Evolutionary conservation across 1,140 invertebrate genomes (phyloP), one percentile per base, ranked within the genome.

Genomic region (Drosophila nigromelanica): DNA sequence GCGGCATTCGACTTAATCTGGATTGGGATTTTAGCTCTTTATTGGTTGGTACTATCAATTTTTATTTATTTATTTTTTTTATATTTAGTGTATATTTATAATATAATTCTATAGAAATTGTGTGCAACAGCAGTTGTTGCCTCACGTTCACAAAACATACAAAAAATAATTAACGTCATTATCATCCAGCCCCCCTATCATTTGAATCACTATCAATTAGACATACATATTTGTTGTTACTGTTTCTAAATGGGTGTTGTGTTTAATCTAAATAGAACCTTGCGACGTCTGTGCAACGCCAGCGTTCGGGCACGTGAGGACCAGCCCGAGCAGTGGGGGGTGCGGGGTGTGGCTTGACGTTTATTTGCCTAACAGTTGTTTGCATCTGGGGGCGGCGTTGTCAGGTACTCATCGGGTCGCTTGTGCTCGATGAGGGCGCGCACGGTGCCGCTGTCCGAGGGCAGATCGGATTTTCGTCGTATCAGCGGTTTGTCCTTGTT

Each of bases 391-490:
- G 96, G 96, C 50, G 97, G 96, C 52, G 94, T 93, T 68, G 98
- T 95, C 39, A 81, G 79, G 93, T 94, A 98, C 85, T 97, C 96
- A 92, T 98, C 98, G 67, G 97, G 95, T 82, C 97, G 94, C 93
- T 98, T 98, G 93, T 99, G 97, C 91, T 97, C 97, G 90, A 95
- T 97, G 63, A 99, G 94, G 73, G 97, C 97, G 91, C 96, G 96
- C 79, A 98, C 95, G 35, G 97, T 98, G 89, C 96, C 95, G 72
- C 95, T 94, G 93, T 99, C 98, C 90, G 98, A 96, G 27, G 98
- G 98, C 92, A 99, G 93, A 93, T 99, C 98, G 12, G 97, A 98
- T 93, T 99, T 99, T 91, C 97, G 95, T 92, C 98, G 95, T 45
- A 99, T 93, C 73, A 99, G 93, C 27, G 97, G 97, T 92, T 98